Evolutionary conservation across 2,113 vertebrate species (phyloP).

Genomic region (Chroicocephalus ridibundus): DNA sequence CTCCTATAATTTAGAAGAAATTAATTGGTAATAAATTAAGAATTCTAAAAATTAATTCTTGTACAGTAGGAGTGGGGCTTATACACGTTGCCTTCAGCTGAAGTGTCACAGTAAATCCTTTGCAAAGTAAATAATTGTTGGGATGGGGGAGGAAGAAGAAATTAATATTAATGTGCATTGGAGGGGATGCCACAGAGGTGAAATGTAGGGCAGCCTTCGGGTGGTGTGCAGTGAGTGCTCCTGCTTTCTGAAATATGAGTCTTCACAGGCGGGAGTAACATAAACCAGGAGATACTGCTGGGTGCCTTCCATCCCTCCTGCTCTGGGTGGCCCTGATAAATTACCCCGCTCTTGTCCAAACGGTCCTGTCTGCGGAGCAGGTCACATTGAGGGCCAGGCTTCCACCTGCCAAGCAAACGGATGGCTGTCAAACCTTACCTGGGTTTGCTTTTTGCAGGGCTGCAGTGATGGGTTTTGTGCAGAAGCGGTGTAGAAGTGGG

Average conservation of each 20-base stretch:
- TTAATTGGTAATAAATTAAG: conserved; percentile 69
- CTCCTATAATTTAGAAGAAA: conserved; percentile 60
- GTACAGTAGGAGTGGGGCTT: conserved; percentile 9
- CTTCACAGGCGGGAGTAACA: neutral
- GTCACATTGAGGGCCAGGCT: neutral
- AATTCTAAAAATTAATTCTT: conserved; percentile 61
- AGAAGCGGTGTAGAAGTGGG: neutral
- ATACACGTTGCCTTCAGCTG: conserved; percentile 12
- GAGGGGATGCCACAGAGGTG: conserved; percentile 32
- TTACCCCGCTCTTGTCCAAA: neutral
- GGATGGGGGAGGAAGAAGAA: neutral
- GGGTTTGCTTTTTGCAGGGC: neutral
- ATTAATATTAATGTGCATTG: conserved; percentile 25
- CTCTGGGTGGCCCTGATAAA: neutral
- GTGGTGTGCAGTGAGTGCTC: neutral
- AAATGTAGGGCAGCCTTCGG: conserved; percentile 20
- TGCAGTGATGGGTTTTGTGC: fast-evolving
- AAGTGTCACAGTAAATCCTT: conserved; percentile 44
- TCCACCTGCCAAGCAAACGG: neutral
- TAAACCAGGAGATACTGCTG: neutral
- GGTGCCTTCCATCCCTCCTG: neutral
- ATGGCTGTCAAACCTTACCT: neutral
- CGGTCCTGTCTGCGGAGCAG: neutral
- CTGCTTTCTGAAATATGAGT: neutral
- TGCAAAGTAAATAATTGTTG: conserved; percentile 52